phyloP scores from a whole-genome alignment of 2,797 vertebrate species.

The Cyprinodon diabolis region DNA sequence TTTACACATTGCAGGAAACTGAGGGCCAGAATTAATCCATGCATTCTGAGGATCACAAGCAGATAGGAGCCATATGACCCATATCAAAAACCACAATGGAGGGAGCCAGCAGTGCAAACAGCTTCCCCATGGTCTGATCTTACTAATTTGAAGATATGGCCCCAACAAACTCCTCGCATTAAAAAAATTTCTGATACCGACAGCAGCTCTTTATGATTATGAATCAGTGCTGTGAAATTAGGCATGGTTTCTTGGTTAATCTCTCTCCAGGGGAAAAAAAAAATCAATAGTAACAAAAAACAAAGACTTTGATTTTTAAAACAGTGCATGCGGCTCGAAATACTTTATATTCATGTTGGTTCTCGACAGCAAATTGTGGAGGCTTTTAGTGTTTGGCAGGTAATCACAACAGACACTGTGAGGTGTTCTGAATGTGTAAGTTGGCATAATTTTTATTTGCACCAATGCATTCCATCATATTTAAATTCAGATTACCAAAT shows the following conservation, averaged over 20 bases:
- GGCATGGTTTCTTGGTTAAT: background rate
- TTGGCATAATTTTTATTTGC: conserved; percentile 13
- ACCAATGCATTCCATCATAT: conserved; percentile 19
- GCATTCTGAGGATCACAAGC: background rate
- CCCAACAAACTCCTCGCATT: no score
- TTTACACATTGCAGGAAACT: no score
- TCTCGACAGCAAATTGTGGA: conserved; percentile 28
- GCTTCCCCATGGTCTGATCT: background rate
- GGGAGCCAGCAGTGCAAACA: no score
- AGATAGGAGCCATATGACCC: background rate
- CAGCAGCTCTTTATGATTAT: background rate
- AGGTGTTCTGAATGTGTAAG: conserved; percentile 31
- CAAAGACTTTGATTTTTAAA: conserved; percentile 21
- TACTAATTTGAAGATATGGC: background rate
- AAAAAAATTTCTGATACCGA: background rate
- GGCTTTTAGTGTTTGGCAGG: conserved; percentile 40
- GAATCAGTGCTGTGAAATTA: background rate
- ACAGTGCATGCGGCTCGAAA: conserved; percentile 2
- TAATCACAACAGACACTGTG: conserved; percentile 33
- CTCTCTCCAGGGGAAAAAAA: conserved; percentile 7
- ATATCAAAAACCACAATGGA: no score
- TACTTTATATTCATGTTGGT: conserved; percentile 26
- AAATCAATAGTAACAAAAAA: background rate
- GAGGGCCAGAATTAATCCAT: background rate
- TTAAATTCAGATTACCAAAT: conserved; percentile 21